A percentile compares a stretch with the other conserved stretches of the same genome.
Conservation (phyloP, 2,797 vertebrate genomes). For the Xyrichtys novacula region DNA sequence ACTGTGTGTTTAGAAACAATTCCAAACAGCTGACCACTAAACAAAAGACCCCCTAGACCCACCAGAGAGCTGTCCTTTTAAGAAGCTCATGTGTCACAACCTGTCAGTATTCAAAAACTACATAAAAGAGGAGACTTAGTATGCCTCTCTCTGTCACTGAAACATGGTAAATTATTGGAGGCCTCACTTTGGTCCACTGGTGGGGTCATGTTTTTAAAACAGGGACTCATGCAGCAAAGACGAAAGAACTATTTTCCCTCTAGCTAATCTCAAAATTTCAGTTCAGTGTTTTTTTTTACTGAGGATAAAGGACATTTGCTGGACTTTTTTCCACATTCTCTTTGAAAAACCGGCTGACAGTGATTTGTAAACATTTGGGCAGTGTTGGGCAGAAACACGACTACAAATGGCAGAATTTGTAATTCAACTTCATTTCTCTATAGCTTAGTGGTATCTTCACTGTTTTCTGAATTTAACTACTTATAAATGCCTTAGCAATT, state of each 20-base stretch:
- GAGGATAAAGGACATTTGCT: neutral
- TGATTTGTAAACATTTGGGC: conserved; percentile 15
- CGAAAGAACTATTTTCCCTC: neutral
- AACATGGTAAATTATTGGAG: neutral
- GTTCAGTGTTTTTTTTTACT: neutral
- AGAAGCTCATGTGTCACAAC: conserved; percentile 43
- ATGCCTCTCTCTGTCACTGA: neutral
- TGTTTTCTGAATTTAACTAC: neutral
- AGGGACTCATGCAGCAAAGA: conserved; percentile 2
- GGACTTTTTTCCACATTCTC: neutral
- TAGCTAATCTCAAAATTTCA: neutral
- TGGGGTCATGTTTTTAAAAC: neutral
- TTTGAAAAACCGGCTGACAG: conserved; percentile 3
- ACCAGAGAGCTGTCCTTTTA: conserved; percentile 46
- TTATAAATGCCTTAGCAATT: too few species aligned
- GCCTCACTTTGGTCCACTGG: neutral
- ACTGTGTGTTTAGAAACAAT: conserved; percentile 68
- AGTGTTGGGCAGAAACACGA: neutral
- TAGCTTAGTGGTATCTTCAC: neutral
- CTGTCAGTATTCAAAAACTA: conserved; percentile 27
- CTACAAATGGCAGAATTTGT: neutral
- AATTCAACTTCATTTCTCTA: neutral
- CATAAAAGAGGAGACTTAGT: conserved; percentile 5
- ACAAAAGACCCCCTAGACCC: conserved; percentile 51
- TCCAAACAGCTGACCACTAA: conserved; percentile 77